These are phyloP conservation scores for Alcis repandata DNA, from an alignment of 2,888 invertebrate species.

Conservation along the genomic window DNA sequence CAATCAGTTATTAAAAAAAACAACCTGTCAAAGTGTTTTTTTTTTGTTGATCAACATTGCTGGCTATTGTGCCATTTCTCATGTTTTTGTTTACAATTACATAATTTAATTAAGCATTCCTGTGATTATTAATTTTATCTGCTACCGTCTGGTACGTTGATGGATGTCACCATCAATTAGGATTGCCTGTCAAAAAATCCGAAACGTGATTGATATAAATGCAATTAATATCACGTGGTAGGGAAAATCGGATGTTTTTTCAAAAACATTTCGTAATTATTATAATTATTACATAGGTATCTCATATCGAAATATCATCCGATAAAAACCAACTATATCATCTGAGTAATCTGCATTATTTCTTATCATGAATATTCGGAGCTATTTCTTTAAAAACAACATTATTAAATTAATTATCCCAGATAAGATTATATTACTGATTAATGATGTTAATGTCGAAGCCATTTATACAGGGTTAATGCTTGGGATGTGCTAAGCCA, in stretches of 20 bases:
- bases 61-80: too few species aligned
- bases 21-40: too few species aligned
- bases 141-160: too few species aligned
- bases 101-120: too few species aligned
- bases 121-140: too few species aligned
- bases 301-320: neutral
- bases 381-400: slow-evolving; percentile 16
- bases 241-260: neutral
- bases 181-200: slow-evolving; percentile 1
- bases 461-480: neutral
- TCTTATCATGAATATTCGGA: slow-evolving; percentile 15
- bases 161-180: slow-evolving; percentile 2
- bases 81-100: too few species aligned
- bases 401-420: slow-evolving; percentile 18
- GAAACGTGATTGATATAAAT: slow-evolving; percentile 4
- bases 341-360: neutral
- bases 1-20: too few species aligned
- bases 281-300: neutral
- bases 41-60: too few species aligned
- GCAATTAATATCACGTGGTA: neutral
- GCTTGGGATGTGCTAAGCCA: too few species aligned
- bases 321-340: neutral
- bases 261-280: neutral
- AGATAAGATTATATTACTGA: slow-evolving; percentile 12
- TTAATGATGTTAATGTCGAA: neutral